A percentile compares a stretch with the other conserved stretches of the same genome.
Evolutionary conservation across 2,113 vertebrate species (phyloP).

Genomic region (Macrotus californicus): DNA sequence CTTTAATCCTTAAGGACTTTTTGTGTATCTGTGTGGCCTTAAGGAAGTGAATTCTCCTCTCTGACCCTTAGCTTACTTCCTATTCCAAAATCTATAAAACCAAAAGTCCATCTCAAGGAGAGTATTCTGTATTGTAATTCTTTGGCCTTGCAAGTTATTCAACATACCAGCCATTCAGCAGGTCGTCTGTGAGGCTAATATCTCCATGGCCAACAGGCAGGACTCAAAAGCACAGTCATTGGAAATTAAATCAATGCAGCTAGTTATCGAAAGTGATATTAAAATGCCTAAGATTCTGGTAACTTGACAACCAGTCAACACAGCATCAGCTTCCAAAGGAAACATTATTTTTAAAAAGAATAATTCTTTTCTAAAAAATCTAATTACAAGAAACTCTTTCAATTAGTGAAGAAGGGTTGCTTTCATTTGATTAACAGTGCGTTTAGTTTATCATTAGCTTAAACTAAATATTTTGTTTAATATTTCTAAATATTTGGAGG

Average conservation of each 20-base stretch:
- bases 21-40: neutral
- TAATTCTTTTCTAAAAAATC: neutral
- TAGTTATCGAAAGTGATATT: conserved; percentile 43
- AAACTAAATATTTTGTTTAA: conserved; percentile 3
- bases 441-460: neutral
- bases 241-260: neutral
- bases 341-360: conserved; percentile 8
- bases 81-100: neutral
- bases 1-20: neutral
- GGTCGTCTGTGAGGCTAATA: neutral
- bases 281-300: conserved; percentile 21
- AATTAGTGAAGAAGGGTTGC: neutral
- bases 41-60: neutral
- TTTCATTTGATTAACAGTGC: neutral
- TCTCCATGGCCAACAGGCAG: neutral
- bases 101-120: neutral
- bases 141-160: neutral
- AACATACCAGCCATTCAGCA: neutral
- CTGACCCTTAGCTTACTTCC: neutral
- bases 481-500: neutral
- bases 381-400: conserved; percentile 6
- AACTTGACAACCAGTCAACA: conserved; percentile 26
- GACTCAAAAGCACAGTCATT: neutral
- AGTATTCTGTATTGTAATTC: neutral
- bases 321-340: conserved; percentile 39